phyloP scores from a whole-genome alignment of 2,888 invertebrate genomes.

The Troides helena region DNA sequence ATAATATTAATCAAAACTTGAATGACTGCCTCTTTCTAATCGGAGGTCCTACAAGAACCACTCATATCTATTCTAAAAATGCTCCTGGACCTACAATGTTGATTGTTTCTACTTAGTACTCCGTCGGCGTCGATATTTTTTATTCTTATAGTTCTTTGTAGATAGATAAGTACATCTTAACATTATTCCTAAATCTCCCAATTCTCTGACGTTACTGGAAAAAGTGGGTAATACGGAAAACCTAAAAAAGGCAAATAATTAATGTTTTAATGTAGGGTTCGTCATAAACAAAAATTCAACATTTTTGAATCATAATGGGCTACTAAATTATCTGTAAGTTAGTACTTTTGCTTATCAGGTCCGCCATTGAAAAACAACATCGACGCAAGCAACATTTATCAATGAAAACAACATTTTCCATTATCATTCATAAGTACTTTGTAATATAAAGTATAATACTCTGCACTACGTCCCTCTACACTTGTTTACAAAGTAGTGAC shows the following conservation, averaged over 20 bases:
- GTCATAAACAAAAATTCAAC: neutral
- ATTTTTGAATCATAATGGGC: constrained; percentile 3
- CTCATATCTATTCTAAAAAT: too few species aligned
- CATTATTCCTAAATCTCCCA: too few species aligned
- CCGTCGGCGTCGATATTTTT: too few species aligned
- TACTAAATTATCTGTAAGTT: constrained; percentile 41
- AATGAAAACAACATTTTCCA: constrained; percentile 60
- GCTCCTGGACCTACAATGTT: too few species aligned
- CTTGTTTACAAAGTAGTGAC: neutral
- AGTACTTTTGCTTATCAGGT: constrained; percentile 53
- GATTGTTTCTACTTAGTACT: too few species aligned
- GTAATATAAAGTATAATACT: neutral
- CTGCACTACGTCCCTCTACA: neutral
- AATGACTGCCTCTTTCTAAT: too few species aligned
- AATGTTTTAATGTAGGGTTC: neutral
- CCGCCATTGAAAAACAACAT: constrained; percentile 62
- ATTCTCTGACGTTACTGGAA: too few species aligned
- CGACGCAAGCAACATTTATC: constrained; percentile 66
- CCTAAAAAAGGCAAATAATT: neutral
- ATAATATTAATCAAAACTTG: too few species aligned
- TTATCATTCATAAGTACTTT: constrained; percentile 46
- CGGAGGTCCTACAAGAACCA: too few species aligned
- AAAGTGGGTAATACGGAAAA: neutral
- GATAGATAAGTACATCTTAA: too few species aligned
- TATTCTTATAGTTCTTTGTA: too few species aligned